Base-by-base conservation (phyloP, 2,113 vertebrate species). In the Anhinga anhinga region DNA sequence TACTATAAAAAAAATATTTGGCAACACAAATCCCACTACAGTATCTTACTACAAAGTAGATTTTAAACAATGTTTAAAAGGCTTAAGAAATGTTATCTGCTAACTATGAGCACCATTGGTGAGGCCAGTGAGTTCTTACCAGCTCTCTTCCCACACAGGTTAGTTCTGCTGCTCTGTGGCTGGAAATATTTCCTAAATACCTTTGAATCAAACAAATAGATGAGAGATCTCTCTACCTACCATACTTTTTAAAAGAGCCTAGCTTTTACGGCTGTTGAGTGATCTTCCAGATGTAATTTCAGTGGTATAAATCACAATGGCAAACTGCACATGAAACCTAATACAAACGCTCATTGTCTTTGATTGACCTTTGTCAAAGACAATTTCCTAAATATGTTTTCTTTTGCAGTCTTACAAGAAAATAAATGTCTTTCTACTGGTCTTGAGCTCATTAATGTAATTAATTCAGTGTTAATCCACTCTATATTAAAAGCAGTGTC, bases 391-490 rank as follows among this genome's bases (percentile, higher is more conserved):
- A 94, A 53, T 63, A 40, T 34, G 18, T 55, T 93, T 50, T 90
- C 45, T 34, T 92, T 65, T 76, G 45, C 19, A 76, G 27, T 80
- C 69, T 72, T 91, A 53, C 18, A 90, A 82, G 17, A 96, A 94
- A 84, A 90, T 59, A 74, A 74, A 92, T 69, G 40, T 71, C 26
- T 38, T 50, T 82, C 72, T 71, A 72, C 45, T 83, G 18, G 5
- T 94, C 92, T 90, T 91, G 12, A 97, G 76, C 63, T 65, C 59
- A 72, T 74, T 93, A 52, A 69, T 59, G 61, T 50, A 3, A 94
- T 70, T 92, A 90, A 88, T 73, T 94, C 36, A 49, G 38, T 58
- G n/a, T 90, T 94, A 90, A 83, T 83, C 45, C 49, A 76, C 42
- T 76, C 26, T 56, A 9, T 29, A 92, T 90, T 96, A 87, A 95